Conservation (phyloP, 2,113 vertebrate genomes). For the Nycticryphes semicollaris region DNA sequence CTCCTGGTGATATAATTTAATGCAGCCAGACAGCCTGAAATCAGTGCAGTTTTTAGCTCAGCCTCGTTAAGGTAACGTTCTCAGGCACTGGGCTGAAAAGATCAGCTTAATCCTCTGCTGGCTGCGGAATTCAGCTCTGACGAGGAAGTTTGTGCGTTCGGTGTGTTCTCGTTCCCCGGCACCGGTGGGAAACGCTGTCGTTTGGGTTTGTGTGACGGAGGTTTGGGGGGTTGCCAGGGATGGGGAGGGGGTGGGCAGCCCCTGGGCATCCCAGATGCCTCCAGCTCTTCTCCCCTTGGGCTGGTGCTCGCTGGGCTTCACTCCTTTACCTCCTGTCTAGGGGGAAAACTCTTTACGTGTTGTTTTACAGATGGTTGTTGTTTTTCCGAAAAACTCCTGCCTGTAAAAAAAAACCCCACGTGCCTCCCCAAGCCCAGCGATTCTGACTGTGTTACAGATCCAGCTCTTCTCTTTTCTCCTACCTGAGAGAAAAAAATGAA, state of each 20-base stretch:
- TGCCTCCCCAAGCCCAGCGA: not conserved
- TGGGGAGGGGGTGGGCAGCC: not conserved
- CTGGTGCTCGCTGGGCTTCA: accelerated
- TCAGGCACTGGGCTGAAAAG: conserved; percentile 35
- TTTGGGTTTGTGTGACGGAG: not conserved
- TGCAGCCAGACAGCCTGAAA: conserved; percentile 62
- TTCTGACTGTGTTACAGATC: not conserved
- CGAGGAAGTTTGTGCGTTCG: accelerated
- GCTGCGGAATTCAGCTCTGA: not conserved
- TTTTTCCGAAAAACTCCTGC: not conserved
- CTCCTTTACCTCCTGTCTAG: not conserved
- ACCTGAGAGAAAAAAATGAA: not conserved
- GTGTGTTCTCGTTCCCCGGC: accelerated
- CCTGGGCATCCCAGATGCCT: accelerated
- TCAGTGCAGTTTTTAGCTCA: conserved; percentile 34
- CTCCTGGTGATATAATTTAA: conserved; percentile 60
- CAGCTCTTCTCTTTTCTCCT: not conserved
- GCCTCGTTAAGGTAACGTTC: conserved; percentile 36
- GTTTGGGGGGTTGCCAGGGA: not conserved
- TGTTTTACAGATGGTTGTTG: not conserved
- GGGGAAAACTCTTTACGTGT: not conserved
- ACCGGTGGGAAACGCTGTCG: not conserved
- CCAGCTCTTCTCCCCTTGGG: no score
- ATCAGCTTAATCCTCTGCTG: not conserved
- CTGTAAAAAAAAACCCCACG: not conserved